These are phyloP conservation scores for Trachymyrmex septentrionalis DNA, from an alignment of 1,140 invertebrate species.

Conservation along the genomic window DNA sequence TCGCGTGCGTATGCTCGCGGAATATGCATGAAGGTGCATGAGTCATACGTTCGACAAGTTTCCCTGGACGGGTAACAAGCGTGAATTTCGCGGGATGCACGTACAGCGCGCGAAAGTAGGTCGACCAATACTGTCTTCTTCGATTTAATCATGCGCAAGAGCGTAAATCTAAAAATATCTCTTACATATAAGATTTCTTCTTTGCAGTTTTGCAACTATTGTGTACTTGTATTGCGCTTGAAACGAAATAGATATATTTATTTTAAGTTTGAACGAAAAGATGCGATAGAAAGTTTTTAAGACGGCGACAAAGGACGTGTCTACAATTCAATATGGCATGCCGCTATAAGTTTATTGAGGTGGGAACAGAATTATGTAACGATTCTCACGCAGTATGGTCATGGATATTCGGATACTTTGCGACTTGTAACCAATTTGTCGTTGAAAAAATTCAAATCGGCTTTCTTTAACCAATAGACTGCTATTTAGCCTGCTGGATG, in stretches of 20 bases:
- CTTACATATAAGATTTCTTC: neutral
- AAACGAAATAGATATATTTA: too few species aligned
- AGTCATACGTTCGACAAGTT: constrained; percentile 18
- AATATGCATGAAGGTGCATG: constrained; percentile 27
- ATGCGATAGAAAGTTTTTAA: too few species aligned
- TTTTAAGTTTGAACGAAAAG: too few species aligned
- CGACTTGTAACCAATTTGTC: neutral
- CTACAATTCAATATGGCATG: constrained; percentile 41
- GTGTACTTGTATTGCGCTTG: too few species aligned
- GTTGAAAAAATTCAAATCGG: neutral
- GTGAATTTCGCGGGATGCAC: constrained; percentile 3
- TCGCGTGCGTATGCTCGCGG: neutral
- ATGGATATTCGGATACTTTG: neutral
- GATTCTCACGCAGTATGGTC: neutral
- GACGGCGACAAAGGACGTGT: too few species aligned
- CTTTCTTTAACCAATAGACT: neutral
- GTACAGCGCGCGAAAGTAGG: neutral
- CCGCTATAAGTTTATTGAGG: neutral
- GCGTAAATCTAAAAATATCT: constrained; percentile 37
- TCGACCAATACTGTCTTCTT: constrained; percentile 1
- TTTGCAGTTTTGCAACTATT: too few species aligned
- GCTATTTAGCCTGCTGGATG: neutral
- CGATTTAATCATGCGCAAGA: neutral
- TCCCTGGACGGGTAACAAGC: neutral
- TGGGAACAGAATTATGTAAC: constrained; percentile 31